phyloP scores from a whole-genome alignment of 2,797 vertebrate genomes.

The Pseudochromis fuscus region DNA sequence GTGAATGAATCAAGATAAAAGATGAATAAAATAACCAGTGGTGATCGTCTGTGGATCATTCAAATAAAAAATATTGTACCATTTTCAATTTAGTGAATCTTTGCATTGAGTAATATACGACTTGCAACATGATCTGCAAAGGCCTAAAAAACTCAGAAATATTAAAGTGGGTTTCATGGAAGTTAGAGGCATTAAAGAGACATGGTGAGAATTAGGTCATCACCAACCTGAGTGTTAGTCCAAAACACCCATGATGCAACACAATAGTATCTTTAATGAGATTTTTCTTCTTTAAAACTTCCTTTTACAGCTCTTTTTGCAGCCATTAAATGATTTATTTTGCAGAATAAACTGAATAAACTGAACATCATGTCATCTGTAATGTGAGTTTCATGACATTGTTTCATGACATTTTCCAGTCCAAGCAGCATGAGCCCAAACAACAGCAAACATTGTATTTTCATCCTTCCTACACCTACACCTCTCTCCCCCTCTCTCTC shows the following conservation, averaged over 20 bases:
- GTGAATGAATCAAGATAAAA: too few species aligned
- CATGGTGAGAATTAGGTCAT: not conserved
- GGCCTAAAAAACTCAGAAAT: not conserved
- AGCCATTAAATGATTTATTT: not conserved
- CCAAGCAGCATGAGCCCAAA: slow-evolving; percentile 1
- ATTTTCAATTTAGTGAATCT: too few species aligned
- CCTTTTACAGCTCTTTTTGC: not conserved
- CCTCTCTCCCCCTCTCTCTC: not conserved
- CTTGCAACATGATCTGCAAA: too few species aligned
- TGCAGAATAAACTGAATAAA: not conserved
- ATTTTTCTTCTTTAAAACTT: not conserved
- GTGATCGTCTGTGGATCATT: too few species aligned
- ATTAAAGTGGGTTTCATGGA: not conserved
- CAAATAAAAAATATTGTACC: too few species aligned
- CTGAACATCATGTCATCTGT: slow-evolving; percentile 10
- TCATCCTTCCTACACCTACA: slow-evolving; percentile 5
- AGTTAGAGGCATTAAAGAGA: not conserved
- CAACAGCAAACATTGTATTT: slow-evolving; percentile 27
- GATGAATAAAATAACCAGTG: too few species aligned
- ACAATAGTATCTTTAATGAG: not conserved
- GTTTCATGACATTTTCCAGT: not conserved
- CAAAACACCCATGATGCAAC: not conserved
- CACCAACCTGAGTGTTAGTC: not conserved
- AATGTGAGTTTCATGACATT: not conserved
- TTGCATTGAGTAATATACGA: not conserved